These are phyloP conservation scores for Guaruba guarouba DNA, from an alignment of 2,113 vertebrate species.

Conservation along the genomic window DNA sequence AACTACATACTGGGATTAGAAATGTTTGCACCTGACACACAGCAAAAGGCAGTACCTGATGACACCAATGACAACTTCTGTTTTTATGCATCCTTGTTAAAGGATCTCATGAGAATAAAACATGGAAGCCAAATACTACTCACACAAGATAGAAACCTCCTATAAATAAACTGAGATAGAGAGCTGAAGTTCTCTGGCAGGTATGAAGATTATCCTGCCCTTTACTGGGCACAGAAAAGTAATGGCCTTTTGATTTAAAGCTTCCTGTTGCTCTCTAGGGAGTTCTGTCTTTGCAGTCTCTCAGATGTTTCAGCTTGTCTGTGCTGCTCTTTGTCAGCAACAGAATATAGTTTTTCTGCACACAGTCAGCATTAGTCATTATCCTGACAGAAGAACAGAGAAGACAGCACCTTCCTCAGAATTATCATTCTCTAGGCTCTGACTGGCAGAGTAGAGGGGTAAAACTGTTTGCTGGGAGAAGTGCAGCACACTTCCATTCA, in stretches of 20 bases:
- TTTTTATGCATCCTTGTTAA: not conserved
- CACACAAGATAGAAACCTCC: not conserved
- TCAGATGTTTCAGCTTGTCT: not conserved
- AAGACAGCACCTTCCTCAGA: not conserved
- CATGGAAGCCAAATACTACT: not conserved
- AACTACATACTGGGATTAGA: accelerated
- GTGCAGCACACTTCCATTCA: not conserved
- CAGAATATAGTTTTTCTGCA: conserved; percentile 18
- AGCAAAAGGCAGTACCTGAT: not conserved
- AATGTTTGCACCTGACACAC: not conserved
- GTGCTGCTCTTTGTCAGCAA: conserved; percentile 4
- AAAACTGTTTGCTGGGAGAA: not conserved
- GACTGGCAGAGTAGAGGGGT: not conserved
- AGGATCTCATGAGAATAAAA: not conserved
- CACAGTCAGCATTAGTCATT: not conserved
- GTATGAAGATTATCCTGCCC: not conserved
- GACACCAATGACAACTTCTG: not conserved
- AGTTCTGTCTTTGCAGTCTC: not conserved
- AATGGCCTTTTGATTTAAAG: conserved; percentile 50
- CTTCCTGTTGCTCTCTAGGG: conserved; percentile 9
- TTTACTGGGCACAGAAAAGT: conserved; percentile 1
- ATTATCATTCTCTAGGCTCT: not conserved
- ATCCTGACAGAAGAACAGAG: not conserved
- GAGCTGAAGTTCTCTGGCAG: not conserved
- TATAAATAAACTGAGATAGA: not conserved